Base-by-base conservation (phyloP, 2,113 vertebrate genomes). In the Cololabis saira region DNA sequence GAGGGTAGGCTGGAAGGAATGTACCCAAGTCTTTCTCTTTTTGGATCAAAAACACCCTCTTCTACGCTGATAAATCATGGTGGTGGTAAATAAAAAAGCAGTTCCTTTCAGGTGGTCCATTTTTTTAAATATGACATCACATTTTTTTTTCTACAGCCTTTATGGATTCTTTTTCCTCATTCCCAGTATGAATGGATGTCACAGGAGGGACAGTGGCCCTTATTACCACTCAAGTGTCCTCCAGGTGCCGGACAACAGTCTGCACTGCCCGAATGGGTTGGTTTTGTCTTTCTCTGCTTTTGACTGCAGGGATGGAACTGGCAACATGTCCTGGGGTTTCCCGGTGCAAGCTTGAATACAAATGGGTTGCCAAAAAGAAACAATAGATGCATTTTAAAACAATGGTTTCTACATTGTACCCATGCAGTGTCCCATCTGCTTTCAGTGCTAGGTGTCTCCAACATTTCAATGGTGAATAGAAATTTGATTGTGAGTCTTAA, bases 381-480 rank as follows among this genome's bases (percentile, higher is more conserved):
- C 61, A 82, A 71, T 73, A 27, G 51, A 30, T 30, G 4, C 30
- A 3, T 30, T 4, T 30, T 30, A 30, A 30, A 30, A 3, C 30
- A 30, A 18, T 45, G 8, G 53, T 74, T 79, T 61, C 12, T 21
- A 62, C 43, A 63, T 59, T 65, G 40, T 52, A 45, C 68, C 62
- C 50, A 49, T 30, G 37, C 12, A 78, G 80, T 82, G 30, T 30
- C 30, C 54, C n/a, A 21, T 4, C 1, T 0, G 21, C 45, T 6
- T 42, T 24, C 30, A 13, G 3, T 67, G 76, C 62, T 72, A 83
- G 41, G 52, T 61, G 78, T 54, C 17, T 33, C 22, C 42, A 57
- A n/a, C n/a, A n/a, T n/a, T n/a, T n/a, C n/a, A 77, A 62, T 47
- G 68, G 52, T 81, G 49, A 59, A 71, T 68, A 33, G 55, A 53